These are phyloP conservation scores for Heteropelma amictum DNA, from an alignment of 2,888 invertebrate species.

Conservation along the genomic window DNA sequence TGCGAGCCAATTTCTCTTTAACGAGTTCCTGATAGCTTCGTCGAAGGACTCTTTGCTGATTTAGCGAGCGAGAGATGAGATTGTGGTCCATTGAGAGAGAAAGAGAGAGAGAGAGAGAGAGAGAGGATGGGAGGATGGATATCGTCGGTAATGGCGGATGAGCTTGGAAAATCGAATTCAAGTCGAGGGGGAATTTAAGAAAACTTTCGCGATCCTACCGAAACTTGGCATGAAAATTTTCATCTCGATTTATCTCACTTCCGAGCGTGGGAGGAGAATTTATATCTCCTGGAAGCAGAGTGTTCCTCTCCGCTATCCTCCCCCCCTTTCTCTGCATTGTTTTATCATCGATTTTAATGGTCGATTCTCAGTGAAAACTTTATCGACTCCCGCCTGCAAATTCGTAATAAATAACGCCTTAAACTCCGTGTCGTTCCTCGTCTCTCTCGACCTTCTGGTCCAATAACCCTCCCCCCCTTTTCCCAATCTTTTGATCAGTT, in stretches of 20 bases:
- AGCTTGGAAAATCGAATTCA: slow-evolving; percentile 4
- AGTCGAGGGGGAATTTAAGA: slow-evolving; percentile 32
- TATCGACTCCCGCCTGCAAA: background rate
- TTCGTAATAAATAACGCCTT: background rate
- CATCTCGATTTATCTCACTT: too few relatives aligned
- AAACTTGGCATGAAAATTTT: too few relatives aligned
- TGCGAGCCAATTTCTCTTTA: slow-evolving; percentile 68
- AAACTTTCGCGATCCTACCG: slow-evolving; percentile 38
- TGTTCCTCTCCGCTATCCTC: background rate
- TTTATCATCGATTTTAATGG: slow-evolving; percentile 45
- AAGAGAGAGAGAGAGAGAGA: background rate
- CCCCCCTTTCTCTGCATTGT: slow-evolving; percentile 23
- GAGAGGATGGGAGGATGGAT: background rate
- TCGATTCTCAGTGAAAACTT: slow-evolving; percentile 14
- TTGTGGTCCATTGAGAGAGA: background rate
- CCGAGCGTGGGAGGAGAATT: too few relatives aligned
- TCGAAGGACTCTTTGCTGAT: slow-evolving; percentile 60
- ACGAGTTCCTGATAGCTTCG: slow-evolving; percentile 65
- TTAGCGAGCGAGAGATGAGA: slow-evolving; percentile 55
- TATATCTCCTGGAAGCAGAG: background rate
- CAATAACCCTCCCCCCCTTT: too few relatives aligned
- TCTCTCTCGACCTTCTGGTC: background rate
- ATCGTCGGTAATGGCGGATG: background rate
- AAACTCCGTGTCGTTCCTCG: background rate
- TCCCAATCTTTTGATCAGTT: background rate